phyloP scores from a whole-genome alignment of 2,797 vertebrate species.

The Buceros bicornis region DNA sequence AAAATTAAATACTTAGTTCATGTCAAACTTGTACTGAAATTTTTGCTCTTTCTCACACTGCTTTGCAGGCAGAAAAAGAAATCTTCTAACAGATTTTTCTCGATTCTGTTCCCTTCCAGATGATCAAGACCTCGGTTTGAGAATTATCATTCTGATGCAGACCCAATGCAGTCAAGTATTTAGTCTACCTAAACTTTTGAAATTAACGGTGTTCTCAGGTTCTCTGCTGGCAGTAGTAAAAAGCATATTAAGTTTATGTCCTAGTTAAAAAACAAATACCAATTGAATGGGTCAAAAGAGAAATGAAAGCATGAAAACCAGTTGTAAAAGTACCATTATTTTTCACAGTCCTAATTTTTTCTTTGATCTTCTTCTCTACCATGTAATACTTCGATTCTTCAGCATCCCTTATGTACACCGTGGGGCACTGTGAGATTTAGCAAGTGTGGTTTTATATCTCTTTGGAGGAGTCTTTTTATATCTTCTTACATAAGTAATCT shows the following conservation, averaged over 20 bases:
- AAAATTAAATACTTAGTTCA: background rate
- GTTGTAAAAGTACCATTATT: background rate
- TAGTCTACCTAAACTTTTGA: background rate
- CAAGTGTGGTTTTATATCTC: background rate
- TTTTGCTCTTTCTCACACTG: background rate
- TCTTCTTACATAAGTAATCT: constrained; percentile 23
- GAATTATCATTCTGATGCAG: background rate
- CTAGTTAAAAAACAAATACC: background rate
- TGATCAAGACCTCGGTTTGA: background rate
- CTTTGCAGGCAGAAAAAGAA: background rate
- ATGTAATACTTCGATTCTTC: background rate
- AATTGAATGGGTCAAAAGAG: background rate
- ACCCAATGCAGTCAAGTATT: background rate
- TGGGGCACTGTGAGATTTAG: background rate
- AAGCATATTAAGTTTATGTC: background rate
- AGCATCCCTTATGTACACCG: background rate
- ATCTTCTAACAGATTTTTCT: background rate
- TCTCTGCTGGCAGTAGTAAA: background rate
- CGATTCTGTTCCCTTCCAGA: background rate
- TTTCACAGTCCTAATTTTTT: background rate
- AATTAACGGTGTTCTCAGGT: background rate
- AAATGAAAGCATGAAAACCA: background rate
- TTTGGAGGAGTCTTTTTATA: background rate
- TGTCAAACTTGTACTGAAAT: background rate
- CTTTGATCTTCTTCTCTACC: background rate